phyloP scores from a whole-genome alignment of 2,113 vertebrate species.

The Entosphenus tridentatus region DNA sequence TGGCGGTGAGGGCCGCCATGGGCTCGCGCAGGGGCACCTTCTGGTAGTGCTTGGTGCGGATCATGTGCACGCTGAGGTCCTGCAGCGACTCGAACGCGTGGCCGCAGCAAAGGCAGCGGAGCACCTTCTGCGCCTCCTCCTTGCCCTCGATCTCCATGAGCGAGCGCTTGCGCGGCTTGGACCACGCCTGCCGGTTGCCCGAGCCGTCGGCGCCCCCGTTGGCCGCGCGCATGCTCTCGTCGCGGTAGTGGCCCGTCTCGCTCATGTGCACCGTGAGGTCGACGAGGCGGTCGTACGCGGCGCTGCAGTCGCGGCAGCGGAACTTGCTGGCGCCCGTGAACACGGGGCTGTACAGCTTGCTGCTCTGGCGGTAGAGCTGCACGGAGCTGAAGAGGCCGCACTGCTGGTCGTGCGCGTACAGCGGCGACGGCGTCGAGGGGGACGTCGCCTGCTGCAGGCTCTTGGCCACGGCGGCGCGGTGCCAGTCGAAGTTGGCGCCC shows the following conservation, averaged over 20 bases:
- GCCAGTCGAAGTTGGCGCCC: slow-evolving; percentile 63
- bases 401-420: neutral
- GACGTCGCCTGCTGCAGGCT: slow-evolving; percentile 75
- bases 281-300: slow-evolving; percentile 81
- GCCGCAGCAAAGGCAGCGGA: slow-evolving; percentile 98
- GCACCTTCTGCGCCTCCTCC: slow-evolving; percentile 90
- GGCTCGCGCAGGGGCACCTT: slow-evolving; percentile 99
- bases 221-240: slow-evolving; percentile 90
- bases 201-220: slow-evolving; percentile 11
- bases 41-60: slow-evolving; percentile 99
- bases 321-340: slow-evolving; percentile 98
- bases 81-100: slow-evolving; percentile 98
- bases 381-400: slow-evolving; percentile 83
- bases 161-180: slow-evolving; percentile 88
- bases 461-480: slow-evolving; percentile 88
- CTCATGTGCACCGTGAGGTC: slow-evolving; percentile 98
- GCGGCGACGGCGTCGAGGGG: slow-evolving; percentile 41
- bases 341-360: slow-evolving; percentile 89
- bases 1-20: slow-evolving; percentile 74
- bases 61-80: slow-evolving; percentile 97
- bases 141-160: slow-evolving; percentile 96
- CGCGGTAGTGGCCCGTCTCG: slow-evolving; percentile 84
- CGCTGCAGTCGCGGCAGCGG: slow-evolving; percentile 93
- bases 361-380: slow-evolving; percentile 89
- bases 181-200: slow-evolving; percentile 84